Percentiles rank a stretch among this genome's conserved stretches.
Conservation (phyloP, 2,797 vertebrate genomes). For the Odontamblyopus lacepedii region DNA sequence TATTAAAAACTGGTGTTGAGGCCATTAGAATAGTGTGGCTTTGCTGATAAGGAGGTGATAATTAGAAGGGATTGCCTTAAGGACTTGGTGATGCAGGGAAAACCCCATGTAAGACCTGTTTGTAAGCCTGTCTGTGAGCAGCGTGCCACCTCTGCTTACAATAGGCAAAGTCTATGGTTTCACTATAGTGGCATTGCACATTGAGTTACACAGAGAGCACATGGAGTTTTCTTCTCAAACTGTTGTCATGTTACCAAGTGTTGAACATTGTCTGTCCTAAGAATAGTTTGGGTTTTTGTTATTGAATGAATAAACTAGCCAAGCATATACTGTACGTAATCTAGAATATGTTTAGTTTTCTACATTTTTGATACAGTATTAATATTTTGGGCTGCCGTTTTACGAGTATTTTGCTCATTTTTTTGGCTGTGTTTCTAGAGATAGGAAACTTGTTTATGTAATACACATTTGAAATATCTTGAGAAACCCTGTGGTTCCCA, state of each 20-base stretch:
- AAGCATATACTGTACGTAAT: not conserved
- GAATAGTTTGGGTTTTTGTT: not conserved
- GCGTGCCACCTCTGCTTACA: constrained; percentile 20
- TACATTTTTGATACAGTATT: too few species aligned
- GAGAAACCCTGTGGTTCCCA: too few species aligned
- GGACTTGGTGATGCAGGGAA: constrained; percentile 51
- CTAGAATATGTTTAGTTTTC: not conserved
- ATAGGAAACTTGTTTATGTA: too few species aligned
- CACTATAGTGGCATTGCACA: not conserved
- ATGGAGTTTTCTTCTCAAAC: not conserved
- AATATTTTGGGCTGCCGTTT: too few species aligned
- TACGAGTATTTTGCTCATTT: too few species aligned
- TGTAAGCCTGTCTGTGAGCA: constrained; percentile 48
- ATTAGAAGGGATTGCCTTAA: constrained; percentile 35
- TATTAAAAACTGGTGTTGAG: not conserved
- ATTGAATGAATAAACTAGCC: not conserved
- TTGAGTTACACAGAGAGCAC: not conserved
- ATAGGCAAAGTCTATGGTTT: constrained; percentile 17
- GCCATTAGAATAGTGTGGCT: constrained; percentile 15
- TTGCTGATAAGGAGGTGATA: constrained; percentile 50
- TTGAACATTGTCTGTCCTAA: not conserved
- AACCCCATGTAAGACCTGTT: constrained; percentile 63
- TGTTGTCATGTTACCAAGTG: not conserved
- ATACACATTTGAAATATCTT: too few species aligned
- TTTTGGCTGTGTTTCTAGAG: too few species aligned